Evolutionary conservation across 2,113 vertebrate species (phyloP), one percentile per base, ranked within the genome.

Genomic region (Limanda limanda): DNA sequence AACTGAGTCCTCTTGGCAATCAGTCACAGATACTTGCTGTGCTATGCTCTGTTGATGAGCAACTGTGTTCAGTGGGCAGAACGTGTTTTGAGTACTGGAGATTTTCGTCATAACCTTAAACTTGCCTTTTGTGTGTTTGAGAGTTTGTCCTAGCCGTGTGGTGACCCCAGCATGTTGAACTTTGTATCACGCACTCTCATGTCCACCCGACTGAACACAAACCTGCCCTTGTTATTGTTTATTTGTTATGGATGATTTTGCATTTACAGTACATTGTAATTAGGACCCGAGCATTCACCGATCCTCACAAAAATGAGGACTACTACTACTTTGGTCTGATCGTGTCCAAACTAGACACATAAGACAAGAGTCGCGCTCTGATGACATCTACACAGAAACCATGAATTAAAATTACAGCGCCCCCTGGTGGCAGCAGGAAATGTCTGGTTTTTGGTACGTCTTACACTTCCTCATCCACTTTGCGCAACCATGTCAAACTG

Each of bases 11-110:
- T 72, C 21, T 9, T 65, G 64, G 37, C 35, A 7, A n/a, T 10
- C 20, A 54, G 79, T 27, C 58, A 61, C 75, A 83, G 82, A 82
- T 86, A 89, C 67, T 60, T 0, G 64, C 42, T 67, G 59, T 82
- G 62, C 35, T 76, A 40, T 79, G 48, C 1, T 67, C 18, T 25
- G 21, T 7, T 61, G 65, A 54, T 51, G 51, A 71, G 65, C 54
- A 62, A 25, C 63, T 18, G 62, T 52, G 48, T 69, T 78, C 62
- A 74, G 51, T 23, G 21, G 24, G 27, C 61, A 79, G 40, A 47
- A 65, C 45, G 51, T 58, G 12, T 27, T 66, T 68, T 65, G 52
- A 31, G 12, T 56, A 24, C 40, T 61, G 54, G 37, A 12, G 40
- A 42, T 42, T 42, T 37, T 42, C 10, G 27, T 58, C 56, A 20